These are phyloP conservation scores for Caenorhabditis panamensis DNA, from an alignment of 2,888 invertebrate species.

Conservation along the genomic window DNA sequence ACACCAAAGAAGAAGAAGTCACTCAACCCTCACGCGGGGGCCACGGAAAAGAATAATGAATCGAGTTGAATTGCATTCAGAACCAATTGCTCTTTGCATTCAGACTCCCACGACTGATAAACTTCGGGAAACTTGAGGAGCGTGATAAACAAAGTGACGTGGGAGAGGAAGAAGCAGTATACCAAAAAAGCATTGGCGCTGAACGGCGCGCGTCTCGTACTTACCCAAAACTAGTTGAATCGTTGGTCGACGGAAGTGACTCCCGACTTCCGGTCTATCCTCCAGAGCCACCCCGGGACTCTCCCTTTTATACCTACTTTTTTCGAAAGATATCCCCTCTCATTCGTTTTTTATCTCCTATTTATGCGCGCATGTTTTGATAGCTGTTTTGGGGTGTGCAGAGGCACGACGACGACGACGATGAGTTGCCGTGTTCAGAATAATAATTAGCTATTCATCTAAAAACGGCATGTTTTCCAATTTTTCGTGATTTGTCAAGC, in stretches of 20 bases:
- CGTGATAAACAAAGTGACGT: slow-evolving; percentile 51
- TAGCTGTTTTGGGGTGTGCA: not conserved
- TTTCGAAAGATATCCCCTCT: slow-evolving; percentile 2
- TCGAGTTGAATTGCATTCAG: not conserved
- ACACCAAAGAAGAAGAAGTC: not conserved
- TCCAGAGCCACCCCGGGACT: not conserved
- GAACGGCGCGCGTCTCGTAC: slow-evolving; percentile 5
- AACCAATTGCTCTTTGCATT: too few species aligned
- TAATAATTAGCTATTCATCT: slow-evolving; percentile 48
- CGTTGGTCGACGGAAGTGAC: slow-evolving; percentile 50
- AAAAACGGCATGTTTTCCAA: slow-evolving; percentile 8
- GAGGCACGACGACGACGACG: not conserved
- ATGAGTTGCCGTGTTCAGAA: slow-evolving; percentile 21
- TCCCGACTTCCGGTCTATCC: slow-evolving; percentile 44
- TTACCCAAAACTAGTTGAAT: not conserved
- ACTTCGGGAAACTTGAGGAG: not conserved
- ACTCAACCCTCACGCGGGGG: not conserved
- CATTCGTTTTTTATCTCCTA: not conserved
- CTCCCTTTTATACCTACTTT: slow-evolving; percentile 18
- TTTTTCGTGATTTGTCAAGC: slow-evolving; percentile 16
- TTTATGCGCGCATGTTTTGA: slow-evolving; percentile 8
- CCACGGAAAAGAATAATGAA: not conserved
- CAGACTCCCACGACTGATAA: slow-evolving; percentile 35
- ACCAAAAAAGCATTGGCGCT: not conserved
- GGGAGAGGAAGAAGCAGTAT: not conserved